Evolutionary conservation across 1,140 invertebrate genomes (phyloP), one percentile per base, ranked within the genome.

Genomic region (Temnothorax curvispinosus): DNA sequence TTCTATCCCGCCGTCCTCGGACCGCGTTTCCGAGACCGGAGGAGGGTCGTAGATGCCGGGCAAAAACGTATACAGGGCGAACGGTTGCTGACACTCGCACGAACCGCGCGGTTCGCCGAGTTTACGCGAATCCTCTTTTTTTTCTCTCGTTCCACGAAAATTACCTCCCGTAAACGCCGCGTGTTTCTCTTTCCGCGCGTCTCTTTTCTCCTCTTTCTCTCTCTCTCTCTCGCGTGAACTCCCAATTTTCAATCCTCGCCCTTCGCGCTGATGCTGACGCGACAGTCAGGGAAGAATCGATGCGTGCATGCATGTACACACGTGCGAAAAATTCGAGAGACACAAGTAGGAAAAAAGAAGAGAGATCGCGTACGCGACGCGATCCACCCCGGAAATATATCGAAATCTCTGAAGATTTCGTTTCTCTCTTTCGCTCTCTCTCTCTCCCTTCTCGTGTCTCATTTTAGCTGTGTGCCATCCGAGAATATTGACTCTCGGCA

Each of bases 91-190:
- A 84, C 80, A 84, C 32, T 74, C 54, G 80, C 80, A 82, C 80
- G 77, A 21, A 81, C 44, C 52, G 54, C 69, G 41, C 80, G 77
- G 80, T 82, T 58, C 69, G 84, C 38, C 50, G 87, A 89, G 81
- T 89, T 88, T 89, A 86, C 77, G 74, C 76, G 41, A 75, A 80
- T 86, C 50, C 50, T 67, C 65, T 86, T 78, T 77, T 44, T 76
- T 72, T 74, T 41, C 38, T 54, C 44, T 32, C 35, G 67, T 38
- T n/a, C 41, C 18, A 71, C 56, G 54, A 74, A 75, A 84, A 84
- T 62, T 72, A 84, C 54, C 80, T 60, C 80, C 41, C 69, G 80
- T 84, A 84, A 84, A 62, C 56, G 54, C 41, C 15, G 44, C 58
- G 58, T 21, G 50, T 41, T 21, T 64, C 56, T 27, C 18, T 47